Conservation (phyloP, 2,113 vertebrate genomes). For the Garra rufa region DNA sequence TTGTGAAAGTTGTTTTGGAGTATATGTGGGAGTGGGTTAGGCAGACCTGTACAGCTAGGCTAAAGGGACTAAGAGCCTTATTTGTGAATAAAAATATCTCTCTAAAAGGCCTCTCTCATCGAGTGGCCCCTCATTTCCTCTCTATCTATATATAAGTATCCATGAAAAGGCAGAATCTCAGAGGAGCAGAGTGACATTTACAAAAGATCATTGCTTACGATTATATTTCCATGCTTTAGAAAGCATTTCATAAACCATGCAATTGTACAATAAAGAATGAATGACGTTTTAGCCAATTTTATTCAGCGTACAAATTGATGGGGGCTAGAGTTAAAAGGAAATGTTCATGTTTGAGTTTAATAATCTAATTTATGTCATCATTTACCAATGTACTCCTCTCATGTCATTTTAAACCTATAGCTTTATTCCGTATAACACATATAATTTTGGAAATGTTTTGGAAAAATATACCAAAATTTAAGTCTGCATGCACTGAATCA, state of each 20-base stretch:
- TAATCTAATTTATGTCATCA: background rate
- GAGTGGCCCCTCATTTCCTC: slow-evolving; percentile 32
- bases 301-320: no score
- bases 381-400: background rate
- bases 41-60: slow-evolving; percentile 3
- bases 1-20: slow-evolving; percentile 35
- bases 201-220: background rate
- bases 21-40: slow-evolving; percentile 37
- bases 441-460: background rate
- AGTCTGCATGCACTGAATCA: no score
- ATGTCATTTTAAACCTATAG: no score
- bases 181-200: slow-evolving; percentile 16
- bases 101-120: slow-evolving; percentile 27
- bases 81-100: slow-evolving; percentile 39
- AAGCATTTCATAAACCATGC: background rate
- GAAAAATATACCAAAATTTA: background rate
- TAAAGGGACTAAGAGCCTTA: slow-evolving; percentile 27
- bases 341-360: background rate
- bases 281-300: no score
- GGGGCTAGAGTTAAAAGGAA: background rate
- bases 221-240: background rate
- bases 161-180: background rate
- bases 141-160: slow-evolving; percentile 6
- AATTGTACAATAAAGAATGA: background rate
- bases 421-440: no score